Percentiles rank a stretch among this genome's conserved stretches.
Evolutionary conservation across 2,797 vertebrate genomes (phyloP).

Genomic region (Typhlichthys eigenmanni): DNA sequence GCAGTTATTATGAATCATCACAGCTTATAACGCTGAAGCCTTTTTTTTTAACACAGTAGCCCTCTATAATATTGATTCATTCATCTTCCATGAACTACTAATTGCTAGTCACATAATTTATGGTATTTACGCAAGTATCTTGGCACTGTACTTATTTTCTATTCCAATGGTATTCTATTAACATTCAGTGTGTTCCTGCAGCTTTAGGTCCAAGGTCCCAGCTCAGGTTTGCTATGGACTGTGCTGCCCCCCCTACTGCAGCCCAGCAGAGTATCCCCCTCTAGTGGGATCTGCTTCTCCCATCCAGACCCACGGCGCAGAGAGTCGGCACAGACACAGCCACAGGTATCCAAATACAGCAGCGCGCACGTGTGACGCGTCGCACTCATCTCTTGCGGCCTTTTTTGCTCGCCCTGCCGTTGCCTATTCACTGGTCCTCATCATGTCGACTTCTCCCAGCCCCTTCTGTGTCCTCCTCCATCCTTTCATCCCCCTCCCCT

Average conservation of each 20-base stretch:
- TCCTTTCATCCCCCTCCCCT: conserved; percentile 53
- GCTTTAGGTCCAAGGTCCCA: conserved; percentile 17
- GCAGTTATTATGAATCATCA: too few relatives aligned
- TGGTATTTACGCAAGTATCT: too few relatives aligned
- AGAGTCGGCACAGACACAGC: conserved; percentile 54
- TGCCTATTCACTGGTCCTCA: conserved; percentile 2
- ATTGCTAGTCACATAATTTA: too few relatives aligned
- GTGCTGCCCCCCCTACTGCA: conserved; percentile 61
- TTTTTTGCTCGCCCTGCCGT: not conserved
- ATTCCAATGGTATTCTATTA: too few relatives aligned
- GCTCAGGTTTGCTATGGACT: conserved; percentile 70
- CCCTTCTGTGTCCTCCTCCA: conserved; percentile 68
- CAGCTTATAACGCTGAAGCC: too few relatives aligned
- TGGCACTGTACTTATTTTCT: too few relatives aligned
- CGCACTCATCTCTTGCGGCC: not conserved
- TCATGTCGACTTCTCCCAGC: conserved; percentile 30
- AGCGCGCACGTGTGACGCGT: not conserved
- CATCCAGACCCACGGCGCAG: conserved; percentile 47
- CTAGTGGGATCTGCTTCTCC: conserved; percentile 66
- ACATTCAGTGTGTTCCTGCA: not conserved
- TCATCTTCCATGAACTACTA: too few relatives aligned
- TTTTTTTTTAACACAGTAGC: too few relatives aligned
- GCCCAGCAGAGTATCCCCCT: conserved; percentile 54
- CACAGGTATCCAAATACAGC: conserved; percentile 57
- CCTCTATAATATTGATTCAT: too few relatives aligned